Evolutionary conservation across 2,113 vertebrate genomes (phyloP), one percentile per base, ranked within the genome.

Genomic region (Odocoileus virginianus): DNA sequence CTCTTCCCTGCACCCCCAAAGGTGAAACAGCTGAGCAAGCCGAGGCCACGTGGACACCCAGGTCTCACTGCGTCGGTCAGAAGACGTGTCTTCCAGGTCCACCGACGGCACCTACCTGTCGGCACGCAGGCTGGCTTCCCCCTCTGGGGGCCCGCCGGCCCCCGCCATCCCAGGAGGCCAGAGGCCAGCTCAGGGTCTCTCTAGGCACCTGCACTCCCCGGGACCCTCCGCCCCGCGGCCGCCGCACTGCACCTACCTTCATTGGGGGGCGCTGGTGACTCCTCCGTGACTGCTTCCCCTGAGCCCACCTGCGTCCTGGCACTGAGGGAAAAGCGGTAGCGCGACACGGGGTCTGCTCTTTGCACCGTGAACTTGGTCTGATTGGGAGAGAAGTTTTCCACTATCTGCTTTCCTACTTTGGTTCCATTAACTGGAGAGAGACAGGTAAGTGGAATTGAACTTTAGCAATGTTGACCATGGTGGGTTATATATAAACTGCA

Each of bases 231-330:
- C n/a, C 40, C 30, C 10, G 0, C 12, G 27, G 28, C 88, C 2
- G 21, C 30, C 0, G 1, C 57, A 15, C 54, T 28, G 43, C 87
- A 94, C 99, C 96, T 99, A 99, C 99, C 99, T 99, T 99, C 99
- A 0, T 99, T 99, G 15, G 99, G 88, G 60, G 99, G 98, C 30
- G 99, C 98, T 1, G 99, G 99, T 0, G 99, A 99, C 76, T 99
- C 99, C 97, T 99, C 98, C 1, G 98, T 97, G 60, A 98, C 92
- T 2, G 98, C 43, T 86, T 99, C 99, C 87, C 99, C 99, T 1
- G 99, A 97, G 52, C 99, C 99, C 98, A 99, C 99, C 98, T 99
- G 99, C 0, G 99, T 99, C 94, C 99, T 99, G 30, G 99, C 99
- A 0, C 99, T 99, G 97, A 99, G 99, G 90, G 95, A 98, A 97